Evolutionary conservation across 2,888 invertebrate species (phyloP), one percentile per base, ranked within the genome.

Genomic region (Lasioglossum vierecki): DNA sequence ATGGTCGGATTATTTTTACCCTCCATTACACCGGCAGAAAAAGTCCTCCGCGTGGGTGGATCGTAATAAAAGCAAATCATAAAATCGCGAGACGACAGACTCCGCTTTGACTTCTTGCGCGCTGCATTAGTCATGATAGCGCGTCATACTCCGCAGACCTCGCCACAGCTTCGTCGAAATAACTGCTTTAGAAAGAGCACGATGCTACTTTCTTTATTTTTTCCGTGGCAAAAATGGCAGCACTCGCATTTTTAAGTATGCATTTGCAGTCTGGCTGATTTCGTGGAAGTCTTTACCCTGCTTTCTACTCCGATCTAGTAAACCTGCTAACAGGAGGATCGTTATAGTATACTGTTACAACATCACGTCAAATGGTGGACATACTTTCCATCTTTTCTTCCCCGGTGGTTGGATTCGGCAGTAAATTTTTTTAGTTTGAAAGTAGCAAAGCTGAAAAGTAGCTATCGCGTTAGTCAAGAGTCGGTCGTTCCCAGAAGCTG

Each of bases 401-500:
- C n/a, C 57, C 22, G 18, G 6, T 22, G 6, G 22, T 53, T 3
- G 3, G 57, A 57, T 57, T 57, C n/a, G 3, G 4, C 8, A 11
- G 4, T 4, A 0, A 57, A 3, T 5, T 18, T 35, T n/a, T 39
- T 26, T n/a, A 0, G n/a, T 70, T 80, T 30, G 35, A 74, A 74
- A 74, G 30, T 35, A 70, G 44, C 44, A 15, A 41, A n/a, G 18
- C 57, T 30, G n/a, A 6, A 18, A 30, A 70, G 35, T n/a, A 70
- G 35, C 18, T 60, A 82, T 44, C 13, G 15, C 49, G 82, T 26
- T 82, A 15, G 60, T 41, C 60, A 41, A 74, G 68, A 60, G 57
- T 63, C 53, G 13, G 41, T 73, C 60, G 41, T 35, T 75, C 26
- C 26, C 30, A n/a, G 0, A 44, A 3, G 4, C 5, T 8, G 9